Evolutionary conservation across 2,888 invertebrate species (phyloP), one percentile per base, ranked within the genome.

Genomic region (Stenolophus ochropezus): DNA sequence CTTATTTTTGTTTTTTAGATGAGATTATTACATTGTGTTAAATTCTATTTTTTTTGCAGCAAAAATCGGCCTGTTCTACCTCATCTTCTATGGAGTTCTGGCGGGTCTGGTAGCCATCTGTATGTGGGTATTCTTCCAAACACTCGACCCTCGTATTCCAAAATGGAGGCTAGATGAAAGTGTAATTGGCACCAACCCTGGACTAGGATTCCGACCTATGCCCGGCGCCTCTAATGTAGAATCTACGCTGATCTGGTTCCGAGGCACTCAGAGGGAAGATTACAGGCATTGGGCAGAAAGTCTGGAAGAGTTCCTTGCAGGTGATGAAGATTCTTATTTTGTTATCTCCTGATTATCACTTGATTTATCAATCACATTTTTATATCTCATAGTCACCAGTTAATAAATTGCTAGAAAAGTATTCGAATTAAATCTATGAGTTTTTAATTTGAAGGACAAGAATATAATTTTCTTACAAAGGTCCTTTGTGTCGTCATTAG

Each of bases 191-290:
- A 95, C 95, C 85, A 98, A 98, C 91, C 99, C 99, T 84, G 98
- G 98, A 76, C 91, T 99, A 80, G 98, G 98, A 83, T 99, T 98
- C 90, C 92, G 98, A 84, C 99, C 99, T 4, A 93, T 96, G 92
- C 97, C 98, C 4, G 94, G 95, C 56, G 91, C 92, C 80, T 92
- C 92, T 49, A 97, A 98, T 88, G 95, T 97, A 56, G 96, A 97
- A 86, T 98, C 98, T 88, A 98, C 98, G 42, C 92, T 99, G 84
- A 97, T 99, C 89, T 96, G 97, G 95, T 98, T 97, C 91, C 95
- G 94, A 88, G 96, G 95, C 53, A 95, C 95, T 14, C 94, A 95
- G 83, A 91, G 91, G 80, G 92, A 93, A 71, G 95, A 95, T 87
- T 96, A 94, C 87, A 91, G 93, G 84, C 93, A 93, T 86, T 97